Percentiles rank a stretch among this genome's conserved stretches.
phyloP scores from a whole-genome alignment of 2,797 vertebrate species.

The Pipistrellus pygmaeus region DNA sequence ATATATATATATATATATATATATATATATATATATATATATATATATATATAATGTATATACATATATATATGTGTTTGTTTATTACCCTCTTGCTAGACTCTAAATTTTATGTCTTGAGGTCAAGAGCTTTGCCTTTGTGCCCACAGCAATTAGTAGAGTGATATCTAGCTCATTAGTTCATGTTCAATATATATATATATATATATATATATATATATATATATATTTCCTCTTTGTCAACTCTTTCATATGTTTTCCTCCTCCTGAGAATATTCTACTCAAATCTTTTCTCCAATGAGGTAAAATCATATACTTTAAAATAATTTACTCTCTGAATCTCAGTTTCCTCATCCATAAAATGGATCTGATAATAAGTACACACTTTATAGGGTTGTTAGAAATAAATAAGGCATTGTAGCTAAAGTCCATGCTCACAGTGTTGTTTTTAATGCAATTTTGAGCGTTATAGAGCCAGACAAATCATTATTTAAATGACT shows the following conservation, averaged over 20 bases:
- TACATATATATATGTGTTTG: not conserved
- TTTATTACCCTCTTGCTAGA: not conserved
- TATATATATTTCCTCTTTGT: not conserved
- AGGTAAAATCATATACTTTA: not conserved
- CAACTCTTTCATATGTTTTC: not conserved
- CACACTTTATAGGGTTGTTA: not conserved
- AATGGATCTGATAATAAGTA: not conserved
- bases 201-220: not conserved
- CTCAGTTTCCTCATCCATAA: conserved; percentile 10
- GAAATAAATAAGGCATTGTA: not conserved
- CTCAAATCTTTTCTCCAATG: not conserved
- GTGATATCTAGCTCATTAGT: not conserved
- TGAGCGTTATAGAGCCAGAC: not conserved
- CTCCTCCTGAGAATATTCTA: not conserved
- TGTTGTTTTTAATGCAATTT: conserved; percentile 5
- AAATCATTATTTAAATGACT: not conserved
- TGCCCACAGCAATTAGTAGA: not conserved
- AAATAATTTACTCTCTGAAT: not conserved
- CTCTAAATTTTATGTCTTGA: not conserved
- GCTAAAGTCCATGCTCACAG: not conserved
- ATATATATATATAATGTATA: too few species aligned
- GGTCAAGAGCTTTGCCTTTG: not conserved
- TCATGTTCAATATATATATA: not conserved
- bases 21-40: too few species aligned
- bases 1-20: too few species aligned